Evolutionary conservation across 2,797 vertebrate genomes (phyloP).

Genomic region (Tragelaphus eurycerus): DNA sequence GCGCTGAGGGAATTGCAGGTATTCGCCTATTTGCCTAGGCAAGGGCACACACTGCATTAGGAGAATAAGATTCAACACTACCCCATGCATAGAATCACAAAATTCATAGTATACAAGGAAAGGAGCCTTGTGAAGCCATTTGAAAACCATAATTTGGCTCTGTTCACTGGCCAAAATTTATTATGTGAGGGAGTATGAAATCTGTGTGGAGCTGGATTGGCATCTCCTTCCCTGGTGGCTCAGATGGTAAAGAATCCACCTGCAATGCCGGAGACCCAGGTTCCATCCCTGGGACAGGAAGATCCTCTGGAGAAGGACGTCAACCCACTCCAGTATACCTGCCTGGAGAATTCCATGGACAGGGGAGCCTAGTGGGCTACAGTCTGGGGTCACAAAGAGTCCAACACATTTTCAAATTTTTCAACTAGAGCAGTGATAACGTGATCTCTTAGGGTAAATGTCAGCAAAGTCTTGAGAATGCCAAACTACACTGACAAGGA

Average conservation of each 20-base stretch:
- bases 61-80: background rate
- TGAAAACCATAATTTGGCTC: background rate
- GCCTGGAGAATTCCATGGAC: background rate
- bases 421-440: background rate
- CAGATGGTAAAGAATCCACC: background rate
- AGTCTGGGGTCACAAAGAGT: background rate
- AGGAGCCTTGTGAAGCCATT: background rate
- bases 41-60: background rate
- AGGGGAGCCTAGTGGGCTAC: background rate
- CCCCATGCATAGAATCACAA: background rate
- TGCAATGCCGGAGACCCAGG: background rate
- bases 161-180: background rate
- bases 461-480: background rate
- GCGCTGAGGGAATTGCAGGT: background rate
- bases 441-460: background rate
- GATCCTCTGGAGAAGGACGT: background rate
- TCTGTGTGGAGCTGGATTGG: background rate
- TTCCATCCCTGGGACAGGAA: background rate
- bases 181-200: background rate
- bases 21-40: background rate
- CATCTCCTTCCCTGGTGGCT: background rate
- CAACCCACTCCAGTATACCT: background rate
- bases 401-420: background rate
- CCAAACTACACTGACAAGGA: background rate
- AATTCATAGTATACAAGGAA: background rate